These are phyloP conservation scores for Zygaena filipendulae DNA, from an alignment of 2,888 invertebrate species.

Conservation along the genomic window DNA sequence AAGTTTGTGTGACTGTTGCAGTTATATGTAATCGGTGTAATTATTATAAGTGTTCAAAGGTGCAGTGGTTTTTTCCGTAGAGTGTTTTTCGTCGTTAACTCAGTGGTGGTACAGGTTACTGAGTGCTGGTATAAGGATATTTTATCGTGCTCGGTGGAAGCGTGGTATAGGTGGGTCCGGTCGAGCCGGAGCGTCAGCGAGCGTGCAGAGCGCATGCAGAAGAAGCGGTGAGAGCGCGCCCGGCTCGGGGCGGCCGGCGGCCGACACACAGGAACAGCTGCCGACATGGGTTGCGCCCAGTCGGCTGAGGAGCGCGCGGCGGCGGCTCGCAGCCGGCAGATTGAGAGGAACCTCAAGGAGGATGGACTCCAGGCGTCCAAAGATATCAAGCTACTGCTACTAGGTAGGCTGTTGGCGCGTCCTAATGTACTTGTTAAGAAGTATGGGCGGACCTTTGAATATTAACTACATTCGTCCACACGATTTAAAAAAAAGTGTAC, in stretches of 20 bases:
- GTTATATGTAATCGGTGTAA: slow-evolving; percentile 37
- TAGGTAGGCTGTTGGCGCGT: slow-evolving; percentile 77
- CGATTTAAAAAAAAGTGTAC: no score
- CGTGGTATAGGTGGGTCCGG: slow-evolving; percentile 59
- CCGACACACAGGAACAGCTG: slow-evolving; percentile 59
- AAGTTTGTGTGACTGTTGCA: slow-evolving; percentile 47
- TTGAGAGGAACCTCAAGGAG: slow-evolving; percentile 98
- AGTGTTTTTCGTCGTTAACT: slow-evolving; percentile 22
- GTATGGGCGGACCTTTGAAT: slow-evolving; percentile 6
- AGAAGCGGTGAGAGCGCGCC: slow-evolving; percentile 72
- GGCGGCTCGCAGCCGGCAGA: slow-evolving; percentile 96
- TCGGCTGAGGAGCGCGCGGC: slow-evolving; percentile 99
- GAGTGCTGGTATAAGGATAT: slow-evolving; percentile 16
- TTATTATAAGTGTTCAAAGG: slow-evolving; percentile 25
- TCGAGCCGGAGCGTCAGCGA: slow-evolving; percentile 50
- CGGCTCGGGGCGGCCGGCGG: slow-evolving; percentile 66
- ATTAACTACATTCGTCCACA: no score
- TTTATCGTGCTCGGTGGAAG: slow-evolving; percentile 45
- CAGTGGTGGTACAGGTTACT: slow-evolving; percentile 51
- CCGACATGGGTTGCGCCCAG: slow-evolving; percentile 98
- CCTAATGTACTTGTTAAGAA: slow-evolving; percentile 19
- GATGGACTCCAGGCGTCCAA: slow-evolving; percentile 98
- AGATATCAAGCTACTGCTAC: slow-evolving; percentile 96
- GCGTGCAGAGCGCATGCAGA: slow-evolving; percentile 63
- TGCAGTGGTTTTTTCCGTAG: slow-evolving; percentile 22